Evolutionary conservation across 2,113 vertebrate species (phyloP).

Genomic region (Dunckerocampus dactyliophorus): DNA sequence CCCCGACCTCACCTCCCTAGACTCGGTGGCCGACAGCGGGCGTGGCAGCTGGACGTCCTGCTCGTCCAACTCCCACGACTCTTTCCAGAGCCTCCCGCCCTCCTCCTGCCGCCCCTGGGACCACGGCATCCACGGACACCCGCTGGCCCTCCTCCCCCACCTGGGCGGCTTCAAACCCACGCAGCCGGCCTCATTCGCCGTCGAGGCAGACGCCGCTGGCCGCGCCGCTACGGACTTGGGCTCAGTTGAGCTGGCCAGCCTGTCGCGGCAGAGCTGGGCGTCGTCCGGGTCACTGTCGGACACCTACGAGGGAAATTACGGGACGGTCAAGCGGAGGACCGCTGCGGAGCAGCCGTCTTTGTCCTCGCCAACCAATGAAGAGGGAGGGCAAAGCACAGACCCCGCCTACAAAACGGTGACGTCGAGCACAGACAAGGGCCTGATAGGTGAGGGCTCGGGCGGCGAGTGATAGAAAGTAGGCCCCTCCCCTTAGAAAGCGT

Average conservation of each 20-base stretch:
- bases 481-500: no score
- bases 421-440: conserved; percentile 93
- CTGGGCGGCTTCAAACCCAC: conserved; percentile 76
- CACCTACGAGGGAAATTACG: conserved; percentile 82
- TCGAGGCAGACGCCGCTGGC: conserved; percentile 76
- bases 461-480: background rate
- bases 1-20: conserved; percentile 78
- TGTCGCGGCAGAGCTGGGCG: conserved; percentile 85
- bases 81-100: conserved; percentile 84
- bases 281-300: conserved; percentile 88
- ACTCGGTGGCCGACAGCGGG: conserved; percentile 84
- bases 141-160: conserved; percentile 73
- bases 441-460: conserved; percentile 82
- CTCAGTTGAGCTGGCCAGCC: conserved; percentile 50
- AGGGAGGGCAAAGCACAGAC: conserved; percentile 72
- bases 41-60: conserved; percentile 97
- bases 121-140: conserved; percentile 66
- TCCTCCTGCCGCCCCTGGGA: conserved; percentile 78
- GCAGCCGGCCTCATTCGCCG: conserved; percentile 78
- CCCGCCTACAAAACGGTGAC: conserved; percentile 89
- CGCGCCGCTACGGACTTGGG: conserved; percentile 69
- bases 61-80: conserved; percentile 94
- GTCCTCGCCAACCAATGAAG: conserved; percentile 63
- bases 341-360: conserved; percentile 59
- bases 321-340: conserved; percentile 81